Base-by-base conservation (phyloP, 35 echinoderm and acorn worm species). In the Lytechinus pictus region DNA sequence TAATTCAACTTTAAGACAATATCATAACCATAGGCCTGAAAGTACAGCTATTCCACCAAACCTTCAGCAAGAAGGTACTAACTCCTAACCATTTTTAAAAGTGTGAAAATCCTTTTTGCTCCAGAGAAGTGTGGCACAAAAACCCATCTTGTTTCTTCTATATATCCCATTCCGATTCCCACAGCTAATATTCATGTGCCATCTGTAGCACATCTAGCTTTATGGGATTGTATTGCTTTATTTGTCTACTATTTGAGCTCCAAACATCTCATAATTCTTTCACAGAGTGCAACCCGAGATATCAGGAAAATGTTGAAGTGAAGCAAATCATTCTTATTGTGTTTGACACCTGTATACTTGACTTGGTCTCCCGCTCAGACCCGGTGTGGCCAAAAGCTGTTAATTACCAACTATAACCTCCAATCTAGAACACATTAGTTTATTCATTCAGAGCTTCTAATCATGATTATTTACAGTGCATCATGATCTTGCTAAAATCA, bases 321-420 rank as follows among this genome's bases (percentile, higher is more conserved):
- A 79, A 79, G 66, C 66, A 79, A 79, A 79, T 79, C 66, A 79
- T 79, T 79, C 66, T 79, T 24, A 79, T 79, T 16, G 66, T 79
- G 66, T 79, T 79, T 79, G 66, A 79, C 66, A 79, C 66, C 66
- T 79, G 66, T 79, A 79, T 24, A 79, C 66, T 79, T n/a, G 66
- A 79, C 19, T 79, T 79, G 3, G 19, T 79, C 19, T 79, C 6
- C 16, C 19, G n/a, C n/a, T 24, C 66, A 79, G 66, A 79, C 66
- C 66, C 66, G n/a, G 7, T 7, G n/a, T 8, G 16, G 19, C 3
- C 66, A 5, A 5, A 24, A 16, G 4, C 66, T 79, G 66, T n/a
- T 24, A n/a, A 16, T 4, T 8, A 79, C 66, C 16, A 79, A 19
- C 19, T 8, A 79, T 24, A n/a, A 4, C 4, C 21, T 79, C 21